Conservation (phyloP, 2,888 invertebrate genomes). For the Phortica okadai region DNA sequence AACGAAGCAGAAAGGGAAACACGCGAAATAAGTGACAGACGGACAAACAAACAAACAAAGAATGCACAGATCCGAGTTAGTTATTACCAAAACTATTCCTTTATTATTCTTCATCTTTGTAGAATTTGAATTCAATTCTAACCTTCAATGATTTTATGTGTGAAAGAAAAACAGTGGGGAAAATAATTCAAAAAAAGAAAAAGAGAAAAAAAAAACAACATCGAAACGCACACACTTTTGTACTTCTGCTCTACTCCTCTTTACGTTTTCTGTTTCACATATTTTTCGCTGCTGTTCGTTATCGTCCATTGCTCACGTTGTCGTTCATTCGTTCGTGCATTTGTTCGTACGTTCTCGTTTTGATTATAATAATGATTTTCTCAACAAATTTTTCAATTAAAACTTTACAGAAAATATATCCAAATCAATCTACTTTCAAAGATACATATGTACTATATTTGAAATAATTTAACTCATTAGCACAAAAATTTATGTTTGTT, state of each 20-base stretch:
- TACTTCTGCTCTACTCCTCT: background rate
- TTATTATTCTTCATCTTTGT: conserved; percentile 2
- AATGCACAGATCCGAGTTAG: too few relatives aligned
- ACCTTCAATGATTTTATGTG: conserved; percentile 30
- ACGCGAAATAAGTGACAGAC: background rate
- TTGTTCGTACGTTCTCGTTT: background rate
- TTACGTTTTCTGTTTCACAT: background rate
- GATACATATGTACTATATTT: too few relatives aligned
- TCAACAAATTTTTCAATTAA: background rate
- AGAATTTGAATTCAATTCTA: conserved; percentile 29
- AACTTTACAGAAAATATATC: background rate
- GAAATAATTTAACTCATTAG: too few relatives aligned
- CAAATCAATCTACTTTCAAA: too few relatives aligned
- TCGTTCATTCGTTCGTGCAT: background rate
- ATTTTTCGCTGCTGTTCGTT: background rate
- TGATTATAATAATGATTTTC: background rate
- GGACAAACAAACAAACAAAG: too few relatives aligned
- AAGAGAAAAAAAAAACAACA: background rate
- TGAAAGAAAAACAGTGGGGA: background rate
- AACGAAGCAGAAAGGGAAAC: background rate
- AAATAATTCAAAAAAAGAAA: background rate
- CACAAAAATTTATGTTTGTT: too few relatives aligned
- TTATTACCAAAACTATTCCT: background rate
- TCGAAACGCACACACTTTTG: background rate
- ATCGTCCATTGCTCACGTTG: background rate